Conservation (phyloP, 2,888 invertebrate genomes). For the Lasioglossum vierecki region DNA sequence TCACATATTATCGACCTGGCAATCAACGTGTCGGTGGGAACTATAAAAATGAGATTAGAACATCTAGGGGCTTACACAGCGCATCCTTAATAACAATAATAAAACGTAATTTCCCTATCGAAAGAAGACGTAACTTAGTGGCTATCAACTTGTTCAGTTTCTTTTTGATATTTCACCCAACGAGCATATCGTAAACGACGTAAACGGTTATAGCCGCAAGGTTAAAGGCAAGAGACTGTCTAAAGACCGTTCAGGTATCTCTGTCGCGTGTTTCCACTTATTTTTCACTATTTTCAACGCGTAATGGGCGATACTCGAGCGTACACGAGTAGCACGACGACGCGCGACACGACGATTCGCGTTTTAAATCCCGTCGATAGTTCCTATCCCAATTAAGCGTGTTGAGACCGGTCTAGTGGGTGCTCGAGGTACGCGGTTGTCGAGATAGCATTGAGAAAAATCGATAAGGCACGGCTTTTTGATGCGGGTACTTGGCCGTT, state of each 20-base stretch:
- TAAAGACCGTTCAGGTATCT: conserved; percentile 6
- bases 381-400: conserved; percentile 32
- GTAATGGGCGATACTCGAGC: conserved; percentile 17
- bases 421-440: conserved; percentile 36
- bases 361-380: conserved; percentile 11
- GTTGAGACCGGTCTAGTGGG: conserved; percentile 32
- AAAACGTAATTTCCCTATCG: no score
- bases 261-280: conserved; percentile 1
- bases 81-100: no score
- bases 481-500: conserved; percentile 42
- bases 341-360: conserved; percentile 8
- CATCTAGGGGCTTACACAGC: neutral
- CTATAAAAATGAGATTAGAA: neutral
- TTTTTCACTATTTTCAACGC: conserved; percentile 12
- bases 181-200: no score
- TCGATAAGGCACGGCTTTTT: conserved; percentile 46
- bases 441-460: conserved; percentile 35
- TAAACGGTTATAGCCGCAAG: neutral
- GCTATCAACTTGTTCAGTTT: neutral
- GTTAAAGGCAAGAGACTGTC: neutral
- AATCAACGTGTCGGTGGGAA: neutral
- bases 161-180: neutral
- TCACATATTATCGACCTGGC: neutral
- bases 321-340: neutral
- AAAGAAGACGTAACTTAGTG: neutral